Percentiles rank a stretch among this genome's conserved stretches.
These are phyloP conservation scores for Crocidura indochinensis DNA, from an alignment of 2,797 vertebrate species.

Conservation along the genomic window DNA sequence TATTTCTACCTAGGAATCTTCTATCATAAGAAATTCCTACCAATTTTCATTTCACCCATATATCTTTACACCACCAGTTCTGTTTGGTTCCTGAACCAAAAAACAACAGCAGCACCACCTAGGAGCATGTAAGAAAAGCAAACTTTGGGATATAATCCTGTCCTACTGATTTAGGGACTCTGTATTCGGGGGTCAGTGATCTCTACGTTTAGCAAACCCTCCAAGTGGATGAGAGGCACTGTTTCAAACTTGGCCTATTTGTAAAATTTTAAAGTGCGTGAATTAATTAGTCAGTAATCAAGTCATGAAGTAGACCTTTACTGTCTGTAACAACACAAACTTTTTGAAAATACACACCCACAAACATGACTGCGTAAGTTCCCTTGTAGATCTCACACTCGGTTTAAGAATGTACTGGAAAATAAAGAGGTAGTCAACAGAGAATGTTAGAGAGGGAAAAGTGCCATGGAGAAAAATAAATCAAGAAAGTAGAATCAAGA, in stretches of 20 bases:
- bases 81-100: slow-evolving; percentile 35
- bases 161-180: slow-evolving; percentile 16
- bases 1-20: slow-evolving; percentile 33
- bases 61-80: slow-evolving; percentile 20
- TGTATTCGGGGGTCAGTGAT: not conserved
- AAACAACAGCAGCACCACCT: not conserved
- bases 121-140: slow-evolving; percentile 42
- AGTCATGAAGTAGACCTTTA: slow-evolving; percentile 6
- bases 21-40: slow-evolving; percentile 39
- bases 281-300: not conserved
- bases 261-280: slow-evolving; percentile 10
- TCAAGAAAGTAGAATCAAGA: not conserved
- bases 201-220: slow-evolving; percentile 1
- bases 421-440: not conserved
- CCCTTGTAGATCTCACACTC: not conserved
- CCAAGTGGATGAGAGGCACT: not conserved
- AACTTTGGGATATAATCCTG: not conserved
- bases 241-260: slow-evolving; percentile 15
- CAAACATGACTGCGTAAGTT: slow-evolving; percentile 1
- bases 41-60: not conserved
- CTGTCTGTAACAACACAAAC: slow-evolving; percentile 8
- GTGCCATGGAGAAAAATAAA: slow-evolving; percentile 29
- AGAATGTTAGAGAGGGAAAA: not conserved
- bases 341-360: not conserved
- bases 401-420: not conserved